phyloP scores from a whole-genome alignment of 2,113 vertebrate genomes.

The Epinephelus cyanopodus region DNA sequence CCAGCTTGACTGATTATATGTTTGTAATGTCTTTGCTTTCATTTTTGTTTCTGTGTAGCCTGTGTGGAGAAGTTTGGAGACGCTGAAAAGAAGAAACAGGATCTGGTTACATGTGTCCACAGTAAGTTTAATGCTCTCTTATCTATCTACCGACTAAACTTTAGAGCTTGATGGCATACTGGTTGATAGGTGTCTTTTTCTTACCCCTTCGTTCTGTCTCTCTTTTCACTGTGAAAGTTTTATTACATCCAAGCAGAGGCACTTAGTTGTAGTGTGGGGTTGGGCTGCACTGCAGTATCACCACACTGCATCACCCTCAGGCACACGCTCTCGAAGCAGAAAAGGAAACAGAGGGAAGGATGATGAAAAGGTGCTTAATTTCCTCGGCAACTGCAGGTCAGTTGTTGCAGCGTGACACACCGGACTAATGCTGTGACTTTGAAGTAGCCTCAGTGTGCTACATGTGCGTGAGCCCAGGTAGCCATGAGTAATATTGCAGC shows the following conservation, averaged over 20 bases:
- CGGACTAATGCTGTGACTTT: neutral
- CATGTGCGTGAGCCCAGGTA: constrained; percentile 1
- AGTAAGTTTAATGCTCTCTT: constrained; percentile 86
- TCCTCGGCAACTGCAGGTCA: neutral
- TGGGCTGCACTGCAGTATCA: constrained; percentile 78
- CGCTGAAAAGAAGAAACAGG: constrained; percentile 85
- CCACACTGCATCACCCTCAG: constrained; percentile 56
- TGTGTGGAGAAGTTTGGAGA: constrained; percentile 89
- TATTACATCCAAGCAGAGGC: constrained; percentile 21
- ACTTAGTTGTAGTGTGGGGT: constrained; percentile 31
- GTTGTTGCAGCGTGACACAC: constrained; percentile 9
- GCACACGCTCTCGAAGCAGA: neutral
- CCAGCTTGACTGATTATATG: neutral
- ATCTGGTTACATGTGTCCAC: constrained; percentile 92
- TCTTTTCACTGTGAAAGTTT: constrained; percentile 25
- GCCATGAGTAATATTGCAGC: constrained; percentile 68
- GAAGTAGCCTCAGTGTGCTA: neutral
- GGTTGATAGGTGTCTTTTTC: neutral
- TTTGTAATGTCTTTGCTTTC: constrained; percentile 24
- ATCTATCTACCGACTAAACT: neutral
- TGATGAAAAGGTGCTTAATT: neutral
- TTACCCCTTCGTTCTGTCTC: neutral
- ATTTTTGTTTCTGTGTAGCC: constrained; percentile 78
- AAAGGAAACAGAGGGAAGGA: neutral
- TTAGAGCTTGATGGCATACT: neutral